A percentile compares a stretch with the other conserved stretches of the same genome.
phyloP scores from a whole-genome alignment of 2,113 vertebrate genomes.

The Notothenia coriiceps region DNA sequence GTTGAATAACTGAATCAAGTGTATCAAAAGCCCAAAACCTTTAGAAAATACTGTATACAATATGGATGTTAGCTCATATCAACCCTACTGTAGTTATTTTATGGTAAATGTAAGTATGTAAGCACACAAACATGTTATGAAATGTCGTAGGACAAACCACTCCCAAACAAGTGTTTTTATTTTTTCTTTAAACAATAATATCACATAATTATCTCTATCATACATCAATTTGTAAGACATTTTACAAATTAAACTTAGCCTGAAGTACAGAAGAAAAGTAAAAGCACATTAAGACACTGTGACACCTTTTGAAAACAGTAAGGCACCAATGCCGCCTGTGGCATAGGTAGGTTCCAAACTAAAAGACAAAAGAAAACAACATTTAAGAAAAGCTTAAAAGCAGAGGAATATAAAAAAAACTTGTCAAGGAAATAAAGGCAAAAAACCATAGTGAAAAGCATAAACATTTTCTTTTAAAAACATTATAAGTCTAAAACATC shows the following conservation, averaged over 20 bases:
- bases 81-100: neutral
- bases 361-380: slow-evolving; percentile 65
- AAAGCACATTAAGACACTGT: slow-evolving; percentile 77
- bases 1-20: neutral
- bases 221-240: slow-evolving; percentile 80
- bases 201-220: slow-evolving; percentile 78
- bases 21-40: neutral
- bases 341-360: slow-evolving; percentile 80
- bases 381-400: slow-evolving; percentile 33
- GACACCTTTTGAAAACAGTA: slow-evolving; percentile 84
- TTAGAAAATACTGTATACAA: neutral
- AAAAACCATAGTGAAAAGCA: slow-evolving; percentile 48
- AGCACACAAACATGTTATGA: neutral
- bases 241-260: slow-evolving; percentile 76
- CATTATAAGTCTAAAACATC: slow-evolving; percentile 62
- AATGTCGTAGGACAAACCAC: neutral
- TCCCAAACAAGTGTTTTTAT: slow-evolving; percentile 24
- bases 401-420: slow-evolving; percentile 33
- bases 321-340: slow-evolving; percentile 87
- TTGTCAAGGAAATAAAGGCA: slow-evolving; percentile 22
- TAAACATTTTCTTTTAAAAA: slow-evolving; percentile 53
- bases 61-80: slow-evolving; percentile 1
- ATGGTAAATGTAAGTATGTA: neutral
- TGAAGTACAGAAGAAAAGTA: slow-evolving; percentile 66
- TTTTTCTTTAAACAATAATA: slow-evolving; percentile 72